Conservation (phyloP, 2,888 invertebrate species). For the Lithosia quadra region DNA sequence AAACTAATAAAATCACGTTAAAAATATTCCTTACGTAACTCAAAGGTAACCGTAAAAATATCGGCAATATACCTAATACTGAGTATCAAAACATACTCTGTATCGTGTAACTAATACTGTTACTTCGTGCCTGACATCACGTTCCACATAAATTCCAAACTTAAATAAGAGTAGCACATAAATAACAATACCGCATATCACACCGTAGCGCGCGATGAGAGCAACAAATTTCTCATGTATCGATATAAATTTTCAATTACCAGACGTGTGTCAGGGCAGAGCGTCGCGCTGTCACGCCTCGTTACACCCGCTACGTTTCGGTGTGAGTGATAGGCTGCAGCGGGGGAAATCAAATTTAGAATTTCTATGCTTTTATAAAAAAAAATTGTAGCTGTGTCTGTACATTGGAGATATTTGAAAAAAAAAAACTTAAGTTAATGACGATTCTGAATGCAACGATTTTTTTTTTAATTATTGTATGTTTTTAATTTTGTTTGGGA, state of each 20-base stretch:
- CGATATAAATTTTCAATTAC: constrained; percentile 59
- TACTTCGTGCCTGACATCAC: background rate
- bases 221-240: constrained; percentile 50
- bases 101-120: background rate
- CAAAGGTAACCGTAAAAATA: background rate
- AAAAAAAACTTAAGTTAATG: too few relatives aligned
- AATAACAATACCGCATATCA: constrained; percentile 47
- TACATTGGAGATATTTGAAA: too few relatives aligned
- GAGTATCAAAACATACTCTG: background rate
- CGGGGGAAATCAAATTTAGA: constrained; percentile 7
- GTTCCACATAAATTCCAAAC: constrained; percentile 13
- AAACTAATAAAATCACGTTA: too few relatives aligned
- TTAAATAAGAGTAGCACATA: constrained; percentile 29
- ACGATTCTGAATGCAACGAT: too few relatives aligned
- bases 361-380: too few relatives aligned
- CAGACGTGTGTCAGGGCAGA: constrained; percentile 51
- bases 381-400: too few relatives aligned
- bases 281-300: constrained; percentile 53
- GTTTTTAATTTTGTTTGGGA: too few relatives aligned
- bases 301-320: constrained; percentile 47
- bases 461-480: too few relatives aligned
- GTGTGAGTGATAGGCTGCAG: constrained; percentile 37
- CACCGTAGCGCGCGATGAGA: constrained; percentile 38
- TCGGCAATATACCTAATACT: background rate
- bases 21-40: background rate